Percentiles rank a stretch among this genome's conserved stretches.
Evolutionary conservation across 2,888 invertebrate genomes (phyloP).

Genomic region (Myopa tessellatipennis): DNA sequence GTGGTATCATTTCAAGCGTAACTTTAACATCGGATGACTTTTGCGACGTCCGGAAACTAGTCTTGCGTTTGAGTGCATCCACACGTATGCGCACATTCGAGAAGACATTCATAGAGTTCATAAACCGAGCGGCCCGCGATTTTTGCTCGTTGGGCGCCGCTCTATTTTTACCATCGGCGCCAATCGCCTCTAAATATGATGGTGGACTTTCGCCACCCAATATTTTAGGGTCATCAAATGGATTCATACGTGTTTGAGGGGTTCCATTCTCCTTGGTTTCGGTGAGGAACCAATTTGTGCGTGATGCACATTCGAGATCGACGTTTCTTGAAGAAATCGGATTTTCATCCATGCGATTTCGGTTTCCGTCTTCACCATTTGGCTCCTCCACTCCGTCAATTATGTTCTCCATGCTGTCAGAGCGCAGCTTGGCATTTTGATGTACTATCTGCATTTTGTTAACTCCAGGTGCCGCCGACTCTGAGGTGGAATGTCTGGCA

Average conservation of each 20-base stretch:
- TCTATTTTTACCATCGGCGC: conserved; percentile 44
- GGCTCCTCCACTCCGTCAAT: conserved; percentile 51
- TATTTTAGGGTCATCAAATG: conserved; percentile 54
- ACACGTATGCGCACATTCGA: conserved; percentile 64
- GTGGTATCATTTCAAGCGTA: conserved; percentile 65
- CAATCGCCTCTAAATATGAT: conserved; percentile 65
- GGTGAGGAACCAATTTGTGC: conserved; percentile 65
- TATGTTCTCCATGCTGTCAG: conserved; percentile 63
- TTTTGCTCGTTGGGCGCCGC: conserved; percentile 46
- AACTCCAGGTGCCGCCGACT: conserved; percentile 18
- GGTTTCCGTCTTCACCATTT: background rate
- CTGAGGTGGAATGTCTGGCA: conserved; percentile 23
- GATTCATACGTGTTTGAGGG: conserved; percentile 46
- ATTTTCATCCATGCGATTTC: conserved; percentile 51
- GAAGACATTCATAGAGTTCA: conserved; percentile 60
- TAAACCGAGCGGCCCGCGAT: conserved; percentile 57
- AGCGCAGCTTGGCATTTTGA: conserved; percentile 62
- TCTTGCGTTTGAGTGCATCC: conserved; percentile 63
- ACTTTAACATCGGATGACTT: conserved; percentile 59
- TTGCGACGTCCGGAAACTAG: conserved; percentile 59
- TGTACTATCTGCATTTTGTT: conserved; percentile 59
- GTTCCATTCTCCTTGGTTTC: conserved; percentile 46
- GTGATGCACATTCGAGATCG: conserved; percentile 58
- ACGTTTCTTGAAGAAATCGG: conserved; percentile 43
- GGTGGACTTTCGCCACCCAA: conserved; percentile 65